These are phyloP conservation scores for Lathamus discolor DNA, from an alignment of 2,113 vertebrate species.

Conservation along the genomic window DNA sequence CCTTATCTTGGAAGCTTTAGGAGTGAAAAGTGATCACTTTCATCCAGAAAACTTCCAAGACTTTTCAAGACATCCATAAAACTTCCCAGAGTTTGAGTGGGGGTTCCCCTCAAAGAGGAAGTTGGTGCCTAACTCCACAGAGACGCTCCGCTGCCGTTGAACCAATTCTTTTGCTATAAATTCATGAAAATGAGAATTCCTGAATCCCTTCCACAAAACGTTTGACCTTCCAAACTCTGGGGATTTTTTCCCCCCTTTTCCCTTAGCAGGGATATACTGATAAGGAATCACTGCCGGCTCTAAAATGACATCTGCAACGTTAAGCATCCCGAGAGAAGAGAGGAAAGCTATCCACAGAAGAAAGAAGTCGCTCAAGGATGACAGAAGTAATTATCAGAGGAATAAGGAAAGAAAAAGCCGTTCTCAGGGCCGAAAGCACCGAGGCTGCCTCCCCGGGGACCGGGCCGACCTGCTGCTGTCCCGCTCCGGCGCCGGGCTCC, in stretches of 20 bases:
- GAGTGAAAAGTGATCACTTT: neutral
- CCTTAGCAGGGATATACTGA: no score
- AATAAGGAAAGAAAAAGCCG: neutral
- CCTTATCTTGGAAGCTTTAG: neutral
- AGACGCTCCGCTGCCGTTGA: neutral
- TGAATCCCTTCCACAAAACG: neutral
- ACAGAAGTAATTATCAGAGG: neutral
- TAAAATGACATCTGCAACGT: neutral
- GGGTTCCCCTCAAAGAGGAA: neutral
- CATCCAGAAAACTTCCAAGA: neutral
- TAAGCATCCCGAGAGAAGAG: neutral
- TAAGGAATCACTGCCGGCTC: fast-evolving
- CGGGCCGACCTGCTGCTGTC: neutral
- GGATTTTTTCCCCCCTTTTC: neutral
- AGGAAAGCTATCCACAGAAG: neutral
- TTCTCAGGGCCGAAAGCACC: neutral
- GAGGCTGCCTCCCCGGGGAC: neutral
- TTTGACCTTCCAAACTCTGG: neutral
- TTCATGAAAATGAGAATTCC: fast-evolving
- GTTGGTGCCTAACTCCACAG: neutral
- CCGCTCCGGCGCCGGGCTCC: neutral
- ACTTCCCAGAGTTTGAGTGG: neutral
- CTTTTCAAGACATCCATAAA: neutral
- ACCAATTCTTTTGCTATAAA: neutral
- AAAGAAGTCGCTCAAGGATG: neutral